Evolutionary conservation across 2,113 vertebrate genomes (phyloP), one percentile per base, ranked within the genome.

Genomic region (Strix uralensis): DNA sequence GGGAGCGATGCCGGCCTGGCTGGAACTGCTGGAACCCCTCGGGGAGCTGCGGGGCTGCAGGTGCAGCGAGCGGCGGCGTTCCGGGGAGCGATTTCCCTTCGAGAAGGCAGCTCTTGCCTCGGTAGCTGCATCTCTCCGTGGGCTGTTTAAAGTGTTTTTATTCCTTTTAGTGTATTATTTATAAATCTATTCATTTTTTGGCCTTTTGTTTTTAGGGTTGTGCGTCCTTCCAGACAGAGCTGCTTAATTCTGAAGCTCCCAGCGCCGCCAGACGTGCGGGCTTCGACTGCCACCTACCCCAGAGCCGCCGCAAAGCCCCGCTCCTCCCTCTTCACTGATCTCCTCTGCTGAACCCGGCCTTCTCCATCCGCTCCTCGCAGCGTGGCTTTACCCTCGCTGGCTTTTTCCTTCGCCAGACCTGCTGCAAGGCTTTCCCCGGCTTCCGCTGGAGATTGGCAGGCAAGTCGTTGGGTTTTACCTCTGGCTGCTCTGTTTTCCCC

Each of bases 101-200:
- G 1, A 66, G 90, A 78, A 93, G 74, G 54, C 87, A 79, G 54
- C 58, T 52, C 44, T 32, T 15, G 63, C 94, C 82, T 61, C 38
- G 65, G 20, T 59, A 70, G 78, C 71, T 47, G 87, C 93, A 65
- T 81, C 94, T 97, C 92, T 49, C 84, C 15, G 20, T 66, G 97
- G 91, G 95, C 89, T 97, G 92, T 92, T 97, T 87, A n/a, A 49
- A 96, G 96, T 96, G 96, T 92, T 29, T 49, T 25, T 92, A 92
- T 81, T 38, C 59, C 5, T 91, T 78, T 93, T 95, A 91, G 46
- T 47, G 19, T 17, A 90, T 97, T 96, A 94, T 97, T 98, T 97
- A 97, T 96, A 93, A 96, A 85, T 92, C 78, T 25, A 13, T 16
- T 25, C 15, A 93, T 90, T 86, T 13, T 13, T 94, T 91, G 90